Evolutionary conservation across 2,797 vertebrate genomes (phyloP), one percentile per base, ranked within the genome.

Genomic region (Lates japonicus): DNA sequence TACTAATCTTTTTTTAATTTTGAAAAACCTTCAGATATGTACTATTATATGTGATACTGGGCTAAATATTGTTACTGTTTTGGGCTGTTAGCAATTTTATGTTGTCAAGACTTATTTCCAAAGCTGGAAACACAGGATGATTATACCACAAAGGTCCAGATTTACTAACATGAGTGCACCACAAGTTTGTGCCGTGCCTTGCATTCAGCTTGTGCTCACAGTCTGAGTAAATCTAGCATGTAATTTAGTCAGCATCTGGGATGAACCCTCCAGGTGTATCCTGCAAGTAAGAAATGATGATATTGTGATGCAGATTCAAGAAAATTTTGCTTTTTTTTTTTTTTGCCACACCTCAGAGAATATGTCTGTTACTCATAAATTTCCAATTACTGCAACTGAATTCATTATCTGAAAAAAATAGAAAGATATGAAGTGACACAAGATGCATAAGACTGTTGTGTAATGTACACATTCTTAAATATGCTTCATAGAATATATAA

Each of bases 231-330:
- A 64, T 37, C 7, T 35, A 44, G 35, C 37, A 2, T 59, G 52
- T 61, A 11, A 66, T 75, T 46, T 46, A 60, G 52, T 80, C 35
- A 60, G 46, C 10, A 54, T 42, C 63, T 73, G 29, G 10, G 13
- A 64, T 2, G 8, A 29, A 71, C 19, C 51, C 19, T 67, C 25
- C 33, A 5, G 55, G 49, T 61, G 13, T 31, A 51, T 70, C 20
- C 10, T 74, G 46, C 12, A 42, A 42, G 17, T n/a, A n/a, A 9
- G 29, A 57, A 31, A 57, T 25, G 2, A 42, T 22, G 35, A 42
- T 35, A 20, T 19, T 55, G 48, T 41, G 37, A 64, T 52, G 29
- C 25, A 48, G 57, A 54, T n/a, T 51, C 22, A 70, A n/a, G n/a
- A 54, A 13, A 39, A 10, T 25, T 7, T 52, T 29, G n/a, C n/a